Evolutionary conservation across 1,140 invertebrate species (phyloP).

Genomic region (Semibalanus balanoides): DNA sequence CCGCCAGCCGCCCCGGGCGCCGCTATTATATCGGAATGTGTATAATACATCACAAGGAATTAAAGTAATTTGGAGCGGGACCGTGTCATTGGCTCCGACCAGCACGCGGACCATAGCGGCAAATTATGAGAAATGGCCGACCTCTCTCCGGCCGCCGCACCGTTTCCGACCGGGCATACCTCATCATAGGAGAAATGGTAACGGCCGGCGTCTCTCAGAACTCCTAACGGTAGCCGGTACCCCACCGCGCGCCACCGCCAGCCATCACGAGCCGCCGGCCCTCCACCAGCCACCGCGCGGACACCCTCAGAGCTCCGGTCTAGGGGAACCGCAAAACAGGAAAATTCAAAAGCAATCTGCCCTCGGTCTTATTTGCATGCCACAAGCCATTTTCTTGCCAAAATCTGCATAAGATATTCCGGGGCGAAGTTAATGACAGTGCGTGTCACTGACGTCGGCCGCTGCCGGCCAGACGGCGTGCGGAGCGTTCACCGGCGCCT

Average conservation of each 20-base stretch:
- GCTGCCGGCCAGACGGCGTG: background rate
- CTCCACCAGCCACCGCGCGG: too few relatives aligned
- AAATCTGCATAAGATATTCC: conserved; percentile 1
- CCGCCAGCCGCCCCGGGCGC: too few relatives aligned
- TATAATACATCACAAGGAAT: background rate
- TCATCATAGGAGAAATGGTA: background rate
- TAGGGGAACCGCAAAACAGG: background rate
- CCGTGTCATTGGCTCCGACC: background rate
- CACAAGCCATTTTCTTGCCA: background rate
- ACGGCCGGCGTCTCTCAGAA: background rate
- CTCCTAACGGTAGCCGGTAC: too few relatives aligned
- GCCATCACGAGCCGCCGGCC: too few relatives aligned
- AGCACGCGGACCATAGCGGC: background rate
- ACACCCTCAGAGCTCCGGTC: background rate
- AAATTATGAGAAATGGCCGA: background rate
- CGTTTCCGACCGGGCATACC: conserved; percentile 1
- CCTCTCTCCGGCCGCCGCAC: background rate
- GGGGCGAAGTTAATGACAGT: background rate
- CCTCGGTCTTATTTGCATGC: background rate
- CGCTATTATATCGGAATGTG: background rate
- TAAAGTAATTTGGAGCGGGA: background rate
- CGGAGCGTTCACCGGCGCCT: background rate
- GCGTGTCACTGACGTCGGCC: background rate
- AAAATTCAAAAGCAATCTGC: background rate
- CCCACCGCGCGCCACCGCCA: too few relatives aligned